A percentile compares a stretch with the other conserved stretches of the same genome.
phyloP scores from a whole-genome alignment of 1,140 invertebrate species.

The Rhopalosiphum padi region DNA sequence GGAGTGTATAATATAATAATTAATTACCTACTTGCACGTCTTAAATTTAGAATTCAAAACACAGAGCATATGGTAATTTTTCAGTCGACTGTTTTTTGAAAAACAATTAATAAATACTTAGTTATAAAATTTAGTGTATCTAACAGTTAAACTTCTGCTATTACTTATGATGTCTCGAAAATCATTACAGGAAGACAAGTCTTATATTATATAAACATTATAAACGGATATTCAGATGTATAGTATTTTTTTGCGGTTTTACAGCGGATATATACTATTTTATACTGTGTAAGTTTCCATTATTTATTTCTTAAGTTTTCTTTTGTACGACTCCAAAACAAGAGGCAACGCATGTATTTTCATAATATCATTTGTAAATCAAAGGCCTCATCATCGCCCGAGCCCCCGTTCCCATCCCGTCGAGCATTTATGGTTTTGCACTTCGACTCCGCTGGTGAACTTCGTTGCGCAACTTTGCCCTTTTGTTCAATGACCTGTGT shows the following conservation, averaged over 20 bases:
- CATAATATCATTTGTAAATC: conserved; percentile 31
- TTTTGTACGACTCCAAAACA: background rate
- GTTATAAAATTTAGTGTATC: background rate
- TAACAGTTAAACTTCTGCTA: background rate
- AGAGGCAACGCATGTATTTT: background rate
- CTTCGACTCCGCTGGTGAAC: background rate
- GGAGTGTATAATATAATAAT: background rate
- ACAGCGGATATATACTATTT: background rate
- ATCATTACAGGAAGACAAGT: background rate
- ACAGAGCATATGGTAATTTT: background rate
- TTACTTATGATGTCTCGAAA: background rate
- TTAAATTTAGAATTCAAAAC: background rate
- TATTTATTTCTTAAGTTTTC: conserved; percentile 36
- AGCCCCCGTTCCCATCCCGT: background rate
- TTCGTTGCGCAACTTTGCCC: background rate
- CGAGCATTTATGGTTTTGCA: background rate
- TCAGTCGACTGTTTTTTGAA: background rate
- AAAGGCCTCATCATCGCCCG: conserved; percentile 2
- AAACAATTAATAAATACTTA: background rate
- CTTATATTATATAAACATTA: background rate
- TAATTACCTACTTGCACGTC: background rate
- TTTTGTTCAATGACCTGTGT: conserved; percentile 13
- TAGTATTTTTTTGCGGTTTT: background rate
- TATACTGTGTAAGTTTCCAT: background rate
- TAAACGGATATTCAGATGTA: background rate